Conservation (phyloP, 2,888 invertebrate genomes). For the Catocala fraxini region DNA sequence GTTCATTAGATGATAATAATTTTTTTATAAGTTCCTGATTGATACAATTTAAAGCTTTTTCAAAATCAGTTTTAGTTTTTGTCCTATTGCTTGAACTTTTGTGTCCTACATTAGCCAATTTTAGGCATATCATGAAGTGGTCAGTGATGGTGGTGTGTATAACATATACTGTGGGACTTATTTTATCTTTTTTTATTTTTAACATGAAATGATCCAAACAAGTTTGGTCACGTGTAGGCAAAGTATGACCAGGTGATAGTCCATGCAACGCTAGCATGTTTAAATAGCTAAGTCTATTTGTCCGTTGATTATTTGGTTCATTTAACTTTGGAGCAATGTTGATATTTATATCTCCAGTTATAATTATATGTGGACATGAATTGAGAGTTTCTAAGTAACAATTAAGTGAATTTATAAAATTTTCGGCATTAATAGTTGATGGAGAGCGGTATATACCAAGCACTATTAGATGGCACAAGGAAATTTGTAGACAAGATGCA, state of each 20-base stretch:
- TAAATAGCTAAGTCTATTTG: slow-evolving; percentile 1
- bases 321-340: background rate
- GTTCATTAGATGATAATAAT: background rate
- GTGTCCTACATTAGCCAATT: background rate
- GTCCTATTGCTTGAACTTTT: background rate
- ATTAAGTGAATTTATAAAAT: background rate
- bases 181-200: background rate
- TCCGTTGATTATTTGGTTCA: background rate
- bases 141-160: background rate
- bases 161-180: background rate
- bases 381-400: background rate
- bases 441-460: background rate
- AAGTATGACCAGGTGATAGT: background rate
- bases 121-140: background rate
- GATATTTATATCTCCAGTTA: background rate
- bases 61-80: background rate
- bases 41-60: background rate
- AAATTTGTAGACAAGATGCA: no score
- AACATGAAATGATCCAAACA: slow-evolving; percentile 1
- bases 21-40: background rate
- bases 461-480: background rate
- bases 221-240: background rate
- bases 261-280: background rate
- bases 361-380: background rate
- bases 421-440: background rate